phyloP scores from a whole-genome alignment of 2,113 vertebrate genomes.

The Numenius arquata region DNA sequence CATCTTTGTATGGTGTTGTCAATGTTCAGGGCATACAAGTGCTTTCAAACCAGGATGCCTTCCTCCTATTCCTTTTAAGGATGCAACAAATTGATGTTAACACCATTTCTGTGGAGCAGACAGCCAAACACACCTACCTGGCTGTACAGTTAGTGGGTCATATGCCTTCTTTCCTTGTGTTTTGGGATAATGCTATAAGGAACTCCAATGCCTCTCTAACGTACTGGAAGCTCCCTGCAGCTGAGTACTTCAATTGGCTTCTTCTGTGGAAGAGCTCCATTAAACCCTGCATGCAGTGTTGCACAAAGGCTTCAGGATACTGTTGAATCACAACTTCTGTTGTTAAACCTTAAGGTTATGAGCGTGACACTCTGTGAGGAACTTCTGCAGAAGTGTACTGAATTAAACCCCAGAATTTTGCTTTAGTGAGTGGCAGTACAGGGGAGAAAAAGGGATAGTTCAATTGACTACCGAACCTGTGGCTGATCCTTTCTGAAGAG shows the following conservation, averaged over 20 bases:
- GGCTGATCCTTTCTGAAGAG: not conserved
- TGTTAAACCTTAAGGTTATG: not conserved
- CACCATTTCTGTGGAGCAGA: not conserved
- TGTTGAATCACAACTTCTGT: not conserved
- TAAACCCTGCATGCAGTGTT: not conserved
- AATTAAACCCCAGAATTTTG: not conserved
- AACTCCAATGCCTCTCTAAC: not conserved
- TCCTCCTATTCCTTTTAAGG: not conserved
- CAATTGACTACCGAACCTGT: not conserved
- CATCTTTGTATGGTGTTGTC: not conserved
- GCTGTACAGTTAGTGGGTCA: not conserved
- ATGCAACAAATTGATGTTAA: not conserved
- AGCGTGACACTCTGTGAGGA: not conserved
- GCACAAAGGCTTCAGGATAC: not conserved
- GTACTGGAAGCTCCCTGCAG: not conserved
- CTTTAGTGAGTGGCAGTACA: not conserved
- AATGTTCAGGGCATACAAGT: not conserved
- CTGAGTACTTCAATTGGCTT: not conserved
- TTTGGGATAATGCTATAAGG: not conserved
- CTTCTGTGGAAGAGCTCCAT: not conserved
- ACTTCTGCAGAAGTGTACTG: not conserved
- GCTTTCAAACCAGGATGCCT: not conserved
- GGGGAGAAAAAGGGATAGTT: not conserved
- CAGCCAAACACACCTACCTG: not conserved
- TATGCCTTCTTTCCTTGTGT: fast-evolving